A percentile compares a stretch with the other conserved stretches of the same genome.
phyloP scores from a whole-genome alignment of 2,888 invertebrate species.

The Epistrophe grossulariae region DNA sequence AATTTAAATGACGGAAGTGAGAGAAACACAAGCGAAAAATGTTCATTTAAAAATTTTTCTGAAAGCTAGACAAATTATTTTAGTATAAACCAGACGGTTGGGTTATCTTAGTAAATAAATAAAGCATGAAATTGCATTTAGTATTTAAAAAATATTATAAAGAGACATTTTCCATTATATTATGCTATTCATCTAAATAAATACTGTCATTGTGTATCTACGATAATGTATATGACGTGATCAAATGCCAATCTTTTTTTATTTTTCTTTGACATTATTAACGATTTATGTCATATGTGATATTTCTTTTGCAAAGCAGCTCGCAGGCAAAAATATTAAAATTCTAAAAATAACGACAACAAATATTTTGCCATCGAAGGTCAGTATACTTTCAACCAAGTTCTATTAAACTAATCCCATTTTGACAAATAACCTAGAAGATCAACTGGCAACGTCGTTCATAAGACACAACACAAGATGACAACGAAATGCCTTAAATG shows the following conservation, averaged over 20 bases:
- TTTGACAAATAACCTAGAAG: slow-evolving; percentile 52
- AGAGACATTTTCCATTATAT: neutral
- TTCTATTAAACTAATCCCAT: slow-evolving; percentile 38
- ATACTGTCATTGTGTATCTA: neutral
- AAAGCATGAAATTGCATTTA: neutral
- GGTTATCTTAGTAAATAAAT: too few species aligned
- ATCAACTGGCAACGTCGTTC: slow-evolving; percentile 37
- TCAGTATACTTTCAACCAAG: slow-evolving; percentile 18
- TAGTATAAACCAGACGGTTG: too few species aligned
- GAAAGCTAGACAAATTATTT: too few species aligned
- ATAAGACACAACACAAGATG: slow-evolving; percentile 19
- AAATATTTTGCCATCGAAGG: slow-evolving; percentile 34
- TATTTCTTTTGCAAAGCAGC: neutral
- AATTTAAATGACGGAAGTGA: too few species aligned
- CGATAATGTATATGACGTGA: neutral
- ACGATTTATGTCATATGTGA: neutral
- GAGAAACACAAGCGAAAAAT: too few species aligned
- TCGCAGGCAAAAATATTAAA: neutral
- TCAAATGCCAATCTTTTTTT: neutral
- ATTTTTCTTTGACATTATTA: neutral
- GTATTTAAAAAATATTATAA: neutral
- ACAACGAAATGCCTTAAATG: slow-evolving; percentile 50
- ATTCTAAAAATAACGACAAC: slow-evolving; percentile 1
- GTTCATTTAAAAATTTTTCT: too few species aligned
- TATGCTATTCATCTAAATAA: neutral